phyloP scores from a whole-genome alignment of 1,140 invertebrate genomes.

The Marisa cornuarietis region DNA sequence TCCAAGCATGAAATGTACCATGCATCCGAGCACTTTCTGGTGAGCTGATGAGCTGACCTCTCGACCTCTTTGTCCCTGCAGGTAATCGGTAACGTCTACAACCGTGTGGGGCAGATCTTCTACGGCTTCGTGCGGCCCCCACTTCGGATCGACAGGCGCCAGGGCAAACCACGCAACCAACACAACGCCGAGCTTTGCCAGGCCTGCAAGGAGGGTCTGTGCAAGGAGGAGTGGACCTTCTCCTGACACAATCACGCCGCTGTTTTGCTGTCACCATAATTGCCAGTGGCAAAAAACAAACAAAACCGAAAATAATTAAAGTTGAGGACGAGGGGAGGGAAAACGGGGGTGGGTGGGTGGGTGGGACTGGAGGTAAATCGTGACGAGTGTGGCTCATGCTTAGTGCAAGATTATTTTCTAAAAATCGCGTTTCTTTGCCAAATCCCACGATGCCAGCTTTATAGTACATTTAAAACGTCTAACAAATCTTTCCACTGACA shows the following conservation, averaged over 20 bases:
- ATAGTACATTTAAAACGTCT: too few relatives aligned
- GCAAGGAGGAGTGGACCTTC: constrained; percentile 67
- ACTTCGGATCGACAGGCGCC: constrained; percentile 63
- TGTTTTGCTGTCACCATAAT: background rate
- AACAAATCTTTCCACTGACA: too few relatives aligned
- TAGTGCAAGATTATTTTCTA: too few relatives aligned
- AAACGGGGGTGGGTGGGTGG: too few relatives aligned
- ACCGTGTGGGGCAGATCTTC: constrained; percentile 67
- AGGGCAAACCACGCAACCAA: constrained; percentile 67
- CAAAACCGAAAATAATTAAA: background rate
- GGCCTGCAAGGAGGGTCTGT: constrained; percentile 68
- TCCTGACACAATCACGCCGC: constrained; percentile 22
- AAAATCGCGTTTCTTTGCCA: too few relatives aligned
- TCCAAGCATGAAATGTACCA: too few relatives aligned
- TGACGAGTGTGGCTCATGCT: too few relatives aligned
- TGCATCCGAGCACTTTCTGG: too few relatives aligned
- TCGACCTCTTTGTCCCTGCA: constrained; percentile 33
- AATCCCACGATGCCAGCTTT: too few relatives aligned
- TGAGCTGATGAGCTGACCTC: too few relatives aligned
- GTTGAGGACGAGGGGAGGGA: too few relatives aligned
- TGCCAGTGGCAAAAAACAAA: background rate
- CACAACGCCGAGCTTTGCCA: constrained; percentile 68
- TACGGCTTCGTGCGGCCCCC: constrained; percentile 67
- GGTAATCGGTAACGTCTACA: constrained; percentile 68
- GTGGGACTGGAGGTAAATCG: too few relatives aligned